Evolutionary conservation across 2,797 vertebrate genomes (phyloP).

Genomic region (Xerus rutilus): DNA sequence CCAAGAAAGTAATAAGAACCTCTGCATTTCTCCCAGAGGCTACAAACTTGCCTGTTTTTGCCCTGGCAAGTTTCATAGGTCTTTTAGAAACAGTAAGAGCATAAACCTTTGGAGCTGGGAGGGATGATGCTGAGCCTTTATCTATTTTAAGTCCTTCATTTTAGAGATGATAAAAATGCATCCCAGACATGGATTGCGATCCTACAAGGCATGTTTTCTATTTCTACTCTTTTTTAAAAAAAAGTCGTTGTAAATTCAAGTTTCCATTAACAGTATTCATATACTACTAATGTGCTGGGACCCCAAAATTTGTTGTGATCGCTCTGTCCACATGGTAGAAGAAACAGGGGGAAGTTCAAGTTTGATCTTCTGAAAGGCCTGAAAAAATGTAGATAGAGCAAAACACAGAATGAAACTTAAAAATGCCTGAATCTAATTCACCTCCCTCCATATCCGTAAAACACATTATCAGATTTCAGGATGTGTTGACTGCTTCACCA

Average conservation of each 20-base stretch:
- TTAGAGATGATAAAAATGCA: conserved; percentile 50
- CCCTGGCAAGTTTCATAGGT: conserved; percentile 32
- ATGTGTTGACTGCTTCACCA: background rate
- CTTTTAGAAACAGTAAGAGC: conserved; percentile 6
- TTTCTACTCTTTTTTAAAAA: background rate
- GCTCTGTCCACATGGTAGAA: background rate
- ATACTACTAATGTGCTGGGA: background rate
- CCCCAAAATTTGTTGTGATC: background rate
- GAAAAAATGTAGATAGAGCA: background rate
- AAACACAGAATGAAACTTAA: conserved; percentile 12
- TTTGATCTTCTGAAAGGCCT: background rate
- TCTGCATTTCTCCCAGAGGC: background rate
- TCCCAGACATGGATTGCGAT: background rate
- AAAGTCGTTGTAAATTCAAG: conserved; percentile 19
- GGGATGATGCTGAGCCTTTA: background rate
- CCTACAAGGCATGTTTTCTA: background rate
- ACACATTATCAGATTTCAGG: background rate
- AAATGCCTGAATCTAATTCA: background rate
- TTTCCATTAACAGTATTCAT: conserved; percentile 2
- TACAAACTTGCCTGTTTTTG: conserved; percentile 32
- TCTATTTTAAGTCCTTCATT: background rate
- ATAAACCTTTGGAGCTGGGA: background rate
- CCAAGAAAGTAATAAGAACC: background rate
- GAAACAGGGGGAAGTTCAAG: background rate
- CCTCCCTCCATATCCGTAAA: background rate